These are phyloP conservation scores for Fissipunctia ypsillon DNA, from an alignment of 2,888 invertebrate species.

Conservation along the genomic window DNA sequence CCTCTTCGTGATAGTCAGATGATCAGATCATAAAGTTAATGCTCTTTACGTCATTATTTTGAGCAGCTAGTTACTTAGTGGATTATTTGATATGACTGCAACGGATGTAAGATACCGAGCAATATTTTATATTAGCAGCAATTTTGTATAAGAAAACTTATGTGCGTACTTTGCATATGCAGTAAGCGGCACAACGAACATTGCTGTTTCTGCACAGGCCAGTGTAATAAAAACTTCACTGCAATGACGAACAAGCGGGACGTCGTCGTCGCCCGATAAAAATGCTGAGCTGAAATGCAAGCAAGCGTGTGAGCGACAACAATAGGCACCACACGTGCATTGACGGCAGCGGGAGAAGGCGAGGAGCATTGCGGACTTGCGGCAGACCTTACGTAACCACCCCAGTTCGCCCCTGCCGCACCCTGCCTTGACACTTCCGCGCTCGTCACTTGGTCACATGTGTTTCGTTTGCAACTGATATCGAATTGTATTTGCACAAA, in stretches of 20 bases:
- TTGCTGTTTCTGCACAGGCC: constrained; percentile 53
- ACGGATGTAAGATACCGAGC: background rate
- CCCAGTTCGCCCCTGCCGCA: constrained; percentile 64
- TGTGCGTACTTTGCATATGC: constrained; percentile 4
- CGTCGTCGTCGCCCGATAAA: constrained; percentile 69
- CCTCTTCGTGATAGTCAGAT: constrained; percentile 12
- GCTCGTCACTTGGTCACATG: constrained; percentile 63
- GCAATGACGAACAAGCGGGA: constrained; percentile 66
- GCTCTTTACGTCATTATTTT: constrained; percentile 20
- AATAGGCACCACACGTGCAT: constrained; percentile 75
- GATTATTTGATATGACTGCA: constrained; percentile 27
- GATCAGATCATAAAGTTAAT: constrained; percentile 22
- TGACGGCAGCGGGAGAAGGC: constrained; percentile 67
- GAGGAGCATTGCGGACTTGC: constrained; percentile 73
- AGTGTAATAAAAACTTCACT: constrained; percentile 70
- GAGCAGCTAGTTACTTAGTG: constrained; percentile 11
- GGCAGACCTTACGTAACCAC: constrained; percentile 81
- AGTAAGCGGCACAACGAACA: constrained; percentile 36
- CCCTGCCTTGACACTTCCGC: constrained; percentile 79
- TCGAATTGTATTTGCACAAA: constrained; percentile 38
- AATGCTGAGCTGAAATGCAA: constrained; percentile 76
- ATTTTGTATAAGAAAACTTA: constrained; percentile 1
- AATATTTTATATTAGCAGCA: background rate
- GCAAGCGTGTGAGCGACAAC: constrained; percentile 77
- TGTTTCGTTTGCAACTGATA: constrained; percentile 63